phyloP scores from a whole-genome alignment of 2,113 vertebrate genomes.

The Mesembrinibis cayennensis region DNA sequence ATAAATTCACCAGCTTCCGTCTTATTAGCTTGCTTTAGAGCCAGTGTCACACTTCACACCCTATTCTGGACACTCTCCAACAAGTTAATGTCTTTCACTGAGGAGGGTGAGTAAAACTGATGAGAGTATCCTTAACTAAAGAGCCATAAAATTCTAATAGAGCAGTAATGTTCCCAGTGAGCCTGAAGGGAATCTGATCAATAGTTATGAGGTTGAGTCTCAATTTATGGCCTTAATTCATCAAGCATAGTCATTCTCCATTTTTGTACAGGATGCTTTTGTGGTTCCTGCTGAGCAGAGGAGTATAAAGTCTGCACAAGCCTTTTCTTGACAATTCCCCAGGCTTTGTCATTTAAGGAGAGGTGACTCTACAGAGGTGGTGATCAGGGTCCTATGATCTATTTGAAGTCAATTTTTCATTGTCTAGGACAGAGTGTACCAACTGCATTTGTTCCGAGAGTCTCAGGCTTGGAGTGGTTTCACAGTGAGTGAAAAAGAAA shows the following conservation, averaged over 20 bases:
- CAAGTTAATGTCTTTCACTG: slow-evolving; percentile 30
- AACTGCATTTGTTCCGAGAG: neutral
- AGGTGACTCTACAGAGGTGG: neutral
- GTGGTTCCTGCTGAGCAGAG: slow-evolving; percentile 7
- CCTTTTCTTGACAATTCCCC: neutral
- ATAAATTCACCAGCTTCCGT: slow-evolving; percentile 3
- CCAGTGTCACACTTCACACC: neutral
- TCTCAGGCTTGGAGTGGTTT: neutral
- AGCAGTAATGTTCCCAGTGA: neutral
- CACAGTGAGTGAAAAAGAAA: neutral
- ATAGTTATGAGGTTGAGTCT: slow-evolving; percentile 4
- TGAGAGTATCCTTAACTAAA: slow-evolving; percentile 46
- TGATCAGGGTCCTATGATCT: neutral
- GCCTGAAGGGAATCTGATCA: neutral
- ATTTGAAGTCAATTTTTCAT: neutral
- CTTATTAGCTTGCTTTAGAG: neutral
- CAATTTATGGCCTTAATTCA: neutral
- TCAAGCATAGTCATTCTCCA: neutral
- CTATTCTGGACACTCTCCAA: slow-evolving; percentile 10
- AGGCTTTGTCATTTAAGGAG: neutral
- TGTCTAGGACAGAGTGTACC: neutral
- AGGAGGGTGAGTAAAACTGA: slow-evolving; percentile 45
- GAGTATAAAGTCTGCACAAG: neutral
- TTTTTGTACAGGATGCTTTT: slow-evolving; percentile 37
- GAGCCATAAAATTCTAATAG: slow-evolving; percentile 42